These are phyloP conservation scores for Phylloscopus trochiloides DNA, from an alignment of 2,113 vertebrate species.

Conservation along the genomic window DNA sequence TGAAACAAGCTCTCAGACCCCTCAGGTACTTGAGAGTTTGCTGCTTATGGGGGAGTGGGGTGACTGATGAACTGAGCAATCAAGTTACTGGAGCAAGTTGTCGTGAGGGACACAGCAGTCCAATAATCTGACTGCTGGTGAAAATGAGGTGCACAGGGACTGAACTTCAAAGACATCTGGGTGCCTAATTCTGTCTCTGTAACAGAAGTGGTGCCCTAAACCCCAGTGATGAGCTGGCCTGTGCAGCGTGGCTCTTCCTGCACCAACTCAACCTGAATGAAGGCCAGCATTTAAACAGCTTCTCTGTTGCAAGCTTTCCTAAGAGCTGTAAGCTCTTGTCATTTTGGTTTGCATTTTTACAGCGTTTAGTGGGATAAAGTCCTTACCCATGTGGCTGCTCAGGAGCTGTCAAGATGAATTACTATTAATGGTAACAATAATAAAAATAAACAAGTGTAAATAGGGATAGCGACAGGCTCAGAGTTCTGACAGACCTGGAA, in stretches of 20 bases:
- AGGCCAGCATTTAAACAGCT: neutral
- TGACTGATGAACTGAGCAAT: neutral
- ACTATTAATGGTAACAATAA: constrained; percentile 22
- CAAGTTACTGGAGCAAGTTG: neutral
- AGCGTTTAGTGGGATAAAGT: neutral
- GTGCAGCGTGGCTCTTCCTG: neutral
- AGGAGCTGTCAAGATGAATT: neutral
- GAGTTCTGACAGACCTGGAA: constrained; percentile 1
- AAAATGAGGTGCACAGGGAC: neutral
- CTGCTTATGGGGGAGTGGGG: neutral
- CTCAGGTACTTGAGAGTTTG: neutral
- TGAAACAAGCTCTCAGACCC: neutral
- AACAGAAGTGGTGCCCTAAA: neutral
- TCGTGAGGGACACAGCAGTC: neutral
- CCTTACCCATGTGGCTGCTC: neutral
- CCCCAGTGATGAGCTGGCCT: neutral
- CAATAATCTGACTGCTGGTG: neutral
- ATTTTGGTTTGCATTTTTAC: neutral
- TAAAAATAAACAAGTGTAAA: constrained; percentile 32
- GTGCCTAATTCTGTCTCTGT: neutral
- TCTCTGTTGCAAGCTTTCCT: neutral
- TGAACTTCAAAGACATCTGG: neutral
- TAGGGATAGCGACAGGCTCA: neutral
- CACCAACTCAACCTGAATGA: neutral
- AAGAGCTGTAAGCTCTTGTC: neutral